Conservation (phyloP, 2,113 vertebrate genomes). For the Bos taurus region DNA sequence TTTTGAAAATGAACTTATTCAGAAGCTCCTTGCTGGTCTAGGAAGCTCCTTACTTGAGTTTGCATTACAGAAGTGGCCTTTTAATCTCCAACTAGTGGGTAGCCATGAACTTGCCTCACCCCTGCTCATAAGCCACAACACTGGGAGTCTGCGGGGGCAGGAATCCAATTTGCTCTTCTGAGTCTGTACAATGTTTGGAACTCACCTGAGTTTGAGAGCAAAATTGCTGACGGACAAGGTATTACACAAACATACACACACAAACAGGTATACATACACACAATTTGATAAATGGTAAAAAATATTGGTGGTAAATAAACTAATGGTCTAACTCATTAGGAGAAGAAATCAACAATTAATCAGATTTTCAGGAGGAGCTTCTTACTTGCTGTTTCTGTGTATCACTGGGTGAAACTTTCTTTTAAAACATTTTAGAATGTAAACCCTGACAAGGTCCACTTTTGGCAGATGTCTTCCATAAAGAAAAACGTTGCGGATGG, state of each 20-base stretch:
- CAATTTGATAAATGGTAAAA: background rate
- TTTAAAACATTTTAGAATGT: background rate
- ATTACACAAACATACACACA: background rate
- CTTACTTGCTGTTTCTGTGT: background rate
- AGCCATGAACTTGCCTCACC: background rate
- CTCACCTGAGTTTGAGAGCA: background rate
- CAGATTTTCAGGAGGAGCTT: background rate
- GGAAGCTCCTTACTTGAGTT: background rate
- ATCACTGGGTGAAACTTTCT: background rate
- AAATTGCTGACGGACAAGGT: background rate
- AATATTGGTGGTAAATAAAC: background rate
- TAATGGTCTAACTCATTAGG: background rate
- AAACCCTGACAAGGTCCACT: background rate
- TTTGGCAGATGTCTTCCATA: background rate
- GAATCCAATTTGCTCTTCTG: background rate
- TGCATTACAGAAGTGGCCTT: background rate
- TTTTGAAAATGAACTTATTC: background rate
- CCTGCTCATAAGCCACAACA: background rate
- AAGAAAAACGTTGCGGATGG: background rate
- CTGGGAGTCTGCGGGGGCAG: background rate
- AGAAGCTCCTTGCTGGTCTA: background rate
- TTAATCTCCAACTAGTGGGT: background rate
- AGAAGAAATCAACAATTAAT: background rate
- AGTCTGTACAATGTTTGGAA: background rate
- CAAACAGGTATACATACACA: background rate